Evolutionary conservation across 2,888 invertebrate genomes (phyloP), one percentile per base, ranked within the genome.

Genomic region (Shargacucullia verbasci): DNA sequence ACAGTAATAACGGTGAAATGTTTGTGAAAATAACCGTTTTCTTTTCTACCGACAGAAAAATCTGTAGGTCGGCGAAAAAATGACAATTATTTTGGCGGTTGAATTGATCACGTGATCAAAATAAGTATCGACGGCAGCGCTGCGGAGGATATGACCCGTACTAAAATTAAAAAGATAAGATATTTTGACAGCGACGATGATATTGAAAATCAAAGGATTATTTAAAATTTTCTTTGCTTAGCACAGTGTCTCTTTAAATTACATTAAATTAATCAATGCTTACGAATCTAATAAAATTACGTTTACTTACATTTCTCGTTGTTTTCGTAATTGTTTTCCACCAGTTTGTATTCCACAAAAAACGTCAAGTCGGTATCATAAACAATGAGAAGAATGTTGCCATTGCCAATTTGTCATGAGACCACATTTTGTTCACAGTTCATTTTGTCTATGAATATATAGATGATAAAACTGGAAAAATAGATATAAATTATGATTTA

Each of bases 21-120:
- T 54, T 62, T 20, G 25, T 43, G 33, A 61, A 72, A 68, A 59
- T 73, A 64, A 76, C 61, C 49, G 53, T 60, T 78, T 73, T 72
- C 38, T 53, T n/a, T n/a, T 43, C 11, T 34, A 65, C 60, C 68
- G 71, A 74, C 77, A 76, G 78, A 78, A 81, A 79, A 79, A 38
- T 64, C 65, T 65, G 74, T 62, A 45, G 67, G 61, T 82, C 82
- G 83, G 79, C 79, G 79, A 81, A 85, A 83, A 83, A 81, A 71
- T 92, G 94, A 93, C 93, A 89, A 81, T 77, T 80, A 83, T 91
- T 94, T 94, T 94, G 94, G 94, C 94, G 94, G 94, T 91, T 89
- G 81, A 84, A 85, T 69, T 74, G 82, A 73, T 92, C 92, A 92
- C 91, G 92, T 91, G 91, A 91, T 69, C 87, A 90, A 87, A 91